Conservation (phyloP, 1,140 invertebrate genomes). For the Pseudomyrmex flavicornis region DNA sequence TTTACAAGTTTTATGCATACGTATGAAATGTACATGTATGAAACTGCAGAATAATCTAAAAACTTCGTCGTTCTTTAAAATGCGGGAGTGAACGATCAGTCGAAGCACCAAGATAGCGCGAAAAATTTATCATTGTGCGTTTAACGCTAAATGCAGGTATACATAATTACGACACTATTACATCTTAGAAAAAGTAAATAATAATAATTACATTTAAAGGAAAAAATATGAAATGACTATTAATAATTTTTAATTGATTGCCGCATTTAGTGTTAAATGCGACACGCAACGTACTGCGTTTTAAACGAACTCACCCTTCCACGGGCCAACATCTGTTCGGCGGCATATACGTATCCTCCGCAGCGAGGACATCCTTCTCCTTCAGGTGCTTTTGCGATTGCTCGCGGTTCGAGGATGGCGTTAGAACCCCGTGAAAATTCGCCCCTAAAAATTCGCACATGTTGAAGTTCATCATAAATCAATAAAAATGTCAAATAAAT, state of each 20-base stretch:
- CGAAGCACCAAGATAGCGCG: slow-evolving; percentile 52
- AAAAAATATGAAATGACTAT: not conserved
- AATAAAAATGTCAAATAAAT: slow-evolving; percentile 25
- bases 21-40: too few species aligned
- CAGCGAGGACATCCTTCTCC: slow-evolving; percentile 96
- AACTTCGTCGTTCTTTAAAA: not conserved
- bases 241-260: not conserved
- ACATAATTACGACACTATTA: not conserved
- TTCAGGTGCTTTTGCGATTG: slow-evolving; percentile 93
- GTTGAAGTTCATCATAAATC: not conserved
- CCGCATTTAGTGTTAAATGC: slow-evolving; percentile 43
- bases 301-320: slow-evolving; percentile 90
- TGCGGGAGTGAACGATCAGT: slow-evolving; percentile 37
- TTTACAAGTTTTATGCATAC: not conserved
- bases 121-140: slow-evolving; percentile 9
- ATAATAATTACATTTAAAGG: not conserved
- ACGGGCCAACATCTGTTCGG: slow-evolving; percentile 96
- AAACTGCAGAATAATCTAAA: too few species aligned
- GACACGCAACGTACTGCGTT: not conserved
- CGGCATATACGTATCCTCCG: slow-evolving; percentile 96
- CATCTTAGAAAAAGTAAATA: not conserved
- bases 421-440: slow-evolving; percentile 80
- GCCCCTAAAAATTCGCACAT: slow-evolving; percentile 64
- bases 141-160: slow-evolving; percentile 30
- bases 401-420: slow-evolving; percentile 89